Evolutionary conservation across 2,888 invertebrate species (phyloP), one percentile per base, ranked within the genome.

Genomic region (Leucophenga montana): DNA sequence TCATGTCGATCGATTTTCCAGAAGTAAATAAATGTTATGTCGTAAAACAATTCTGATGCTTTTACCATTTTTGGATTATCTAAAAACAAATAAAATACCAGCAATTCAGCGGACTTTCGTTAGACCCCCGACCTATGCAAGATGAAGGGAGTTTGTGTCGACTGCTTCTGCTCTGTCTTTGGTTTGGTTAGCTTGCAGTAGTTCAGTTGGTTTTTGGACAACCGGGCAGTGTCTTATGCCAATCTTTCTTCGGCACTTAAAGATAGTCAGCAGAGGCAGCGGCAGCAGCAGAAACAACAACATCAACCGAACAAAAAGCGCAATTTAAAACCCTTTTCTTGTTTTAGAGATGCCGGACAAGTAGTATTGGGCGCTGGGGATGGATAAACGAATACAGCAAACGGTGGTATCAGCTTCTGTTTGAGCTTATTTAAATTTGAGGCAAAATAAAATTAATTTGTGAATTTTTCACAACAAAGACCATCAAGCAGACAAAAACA

Each of bases 401-500:
- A n/a, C 18, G 18, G 16, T n/a, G 20, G 20, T 20, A 33, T 67
- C 48, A 16, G 22, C 65, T 67, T 50, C 18, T 2, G 53, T 71
- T 66, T 84, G 67, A 73, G 71, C 73, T 79, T 82, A 83, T 84
- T 82, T 84, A 82, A 82, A 82, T 83, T 75, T 73, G 75, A 74
- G 72, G 78, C 75, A 82, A 83, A 84, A 79, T 76, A 74, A 85
- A 83, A 83, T 85, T 83, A 85, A 85, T 85, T 85, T 85, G 79
- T 83, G 83, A 78, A 84, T 84, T 81, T 85, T 83, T 83, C 82
- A 82, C 46, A 46, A 62, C 62, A 62, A 46, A 62, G 46, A 46
- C 33, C 20, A 18, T 44, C 74, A 81, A n/a, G n/a, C n/a, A n/a
- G n/a, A 73, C 75, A 59, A n/a, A n/a, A 0, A 44, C 20, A 46